Evolutionary conservation across 2,797 vertebrate genomes (phyloP).

Genomic region (Lophotriccus pileatus): DNA sequence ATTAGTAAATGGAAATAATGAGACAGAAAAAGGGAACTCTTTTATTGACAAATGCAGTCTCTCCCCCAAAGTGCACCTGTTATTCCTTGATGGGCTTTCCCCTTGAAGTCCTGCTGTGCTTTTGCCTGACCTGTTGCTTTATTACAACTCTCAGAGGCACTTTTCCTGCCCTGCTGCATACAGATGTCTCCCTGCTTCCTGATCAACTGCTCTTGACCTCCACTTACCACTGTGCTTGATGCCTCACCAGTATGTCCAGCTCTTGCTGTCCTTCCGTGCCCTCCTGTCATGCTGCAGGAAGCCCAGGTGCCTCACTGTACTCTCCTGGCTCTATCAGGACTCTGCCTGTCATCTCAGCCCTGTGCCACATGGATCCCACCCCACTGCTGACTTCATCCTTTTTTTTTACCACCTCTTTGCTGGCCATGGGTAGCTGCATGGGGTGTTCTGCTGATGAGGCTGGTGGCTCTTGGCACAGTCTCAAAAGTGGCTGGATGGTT

Average conservation of each 20-base stretch:
- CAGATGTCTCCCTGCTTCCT: neutral
- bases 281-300: accelerated
- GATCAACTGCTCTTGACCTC: neutral
- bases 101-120: accelerated
- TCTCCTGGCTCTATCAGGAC: neutral
- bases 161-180: accelerated
- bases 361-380: accelerated
- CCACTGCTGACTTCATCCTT: accelerated
- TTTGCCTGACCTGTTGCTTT: neutral
- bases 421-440: neutral
- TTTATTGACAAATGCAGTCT: neutral
- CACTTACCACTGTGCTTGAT: too few relatives aligned
- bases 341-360: neutral
- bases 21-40: neutral
- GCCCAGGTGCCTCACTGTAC: accelerated
- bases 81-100: accelerated
- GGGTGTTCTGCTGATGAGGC: neutral
- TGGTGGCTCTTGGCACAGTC: neutral
- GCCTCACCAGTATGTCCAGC: accelerated
- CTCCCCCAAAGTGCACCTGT: accelerated
- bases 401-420: neutral
- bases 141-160: neutral
- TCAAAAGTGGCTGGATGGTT: neutral
- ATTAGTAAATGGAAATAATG: neutral
- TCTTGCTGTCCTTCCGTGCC: neutral